Conservation (phyloP, 2,888 invertebrate species). For the Eulithis prunata region DNA sequence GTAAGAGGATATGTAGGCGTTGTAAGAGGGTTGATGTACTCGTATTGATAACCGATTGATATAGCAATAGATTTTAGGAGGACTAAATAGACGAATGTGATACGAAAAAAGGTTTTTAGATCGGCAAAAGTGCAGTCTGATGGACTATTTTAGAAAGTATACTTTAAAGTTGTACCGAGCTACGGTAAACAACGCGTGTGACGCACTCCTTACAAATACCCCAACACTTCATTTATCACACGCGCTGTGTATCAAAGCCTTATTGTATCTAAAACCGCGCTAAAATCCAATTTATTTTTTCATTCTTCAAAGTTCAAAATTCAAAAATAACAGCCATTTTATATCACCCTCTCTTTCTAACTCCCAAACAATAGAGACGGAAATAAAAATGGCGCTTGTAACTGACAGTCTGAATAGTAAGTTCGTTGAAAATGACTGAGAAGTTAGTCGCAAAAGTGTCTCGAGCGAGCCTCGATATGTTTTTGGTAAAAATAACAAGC, state of each 20-base stretch:
- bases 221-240: constrained; percentile 5
- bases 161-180: background rate
- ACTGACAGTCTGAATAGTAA: background rate
- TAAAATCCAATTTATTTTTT: background rate
- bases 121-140: background rate
- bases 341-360: constrained; percentile 16
- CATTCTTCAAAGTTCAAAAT: too few species aligned
- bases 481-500: constrained; percentile 66
- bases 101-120: too few species aligned
- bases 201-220: constrained; percentile 1
- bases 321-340: constrained; percentile 7
- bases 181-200: constrained; percentile 7
- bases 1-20: too few species aligned
- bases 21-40: too few species aligned
- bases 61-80: too few species aligned
- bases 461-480: constrained; percentile 47
- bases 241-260: constrained; percentile 4
- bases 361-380: constrained; percentile 8
- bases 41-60: too few species aligned
- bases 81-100: too few species aligned
- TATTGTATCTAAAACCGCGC: background rate
- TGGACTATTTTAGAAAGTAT: background rate
- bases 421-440: constrained; percentile 1
- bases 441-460: constrained; percentile 49
- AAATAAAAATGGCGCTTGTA: constrained; percentile 14